A percentile compares a stretch with the other conserved stretches of the same genome.
Evolutionary conservation across 2,113 vertebrate species (phyloP).

Genomic region (Melanostigma gelatinosum): DNA sequence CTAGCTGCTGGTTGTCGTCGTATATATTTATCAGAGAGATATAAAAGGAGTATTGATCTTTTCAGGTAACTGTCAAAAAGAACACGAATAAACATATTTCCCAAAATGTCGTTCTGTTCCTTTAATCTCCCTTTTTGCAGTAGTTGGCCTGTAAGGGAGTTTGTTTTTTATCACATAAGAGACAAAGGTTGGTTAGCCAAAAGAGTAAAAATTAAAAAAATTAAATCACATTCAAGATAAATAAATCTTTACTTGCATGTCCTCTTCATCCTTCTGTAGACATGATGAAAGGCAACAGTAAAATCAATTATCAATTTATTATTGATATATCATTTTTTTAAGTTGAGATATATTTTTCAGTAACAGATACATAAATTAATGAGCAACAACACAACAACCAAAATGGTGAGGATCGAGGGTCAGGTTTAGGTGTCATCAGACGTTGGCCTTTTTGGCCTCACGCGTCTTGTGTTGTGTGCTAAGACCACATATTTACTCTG

Average conservation of each 20-base stretch:
- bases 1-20: neutral
- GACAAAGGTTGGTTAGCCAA: too few relatives aligned
- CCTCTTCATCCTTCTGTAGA: slow-evolving; percentile 16
- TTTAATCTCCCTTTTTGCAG: neutral
- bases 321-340: neutral
- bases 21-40: neutral
- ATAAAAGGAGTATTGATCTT: neutral
- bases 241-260: slow-evolving; percentile 25
- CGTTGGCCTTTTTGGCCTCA: neutral
- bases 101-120: neutral
- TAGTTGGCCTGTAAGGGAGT: too few relatives aligned
- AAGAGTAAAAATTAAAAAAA: neutral
- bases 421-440: neutral
- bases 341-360: neutral
- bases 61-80: neutral
- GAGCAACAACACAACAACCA: neutral
- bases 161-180: neutral
- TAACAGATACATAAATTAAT: neutral
- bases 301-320: neutral
- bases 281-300: slow-evolving; percentile 6
- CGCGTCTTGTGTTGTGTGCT: neutral
- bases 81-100: neutral
- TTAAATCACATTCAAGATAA: neutral
- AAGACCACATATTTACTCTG: neutral
- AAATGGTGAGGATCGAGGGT: neutral